Evolutionary conservation across 2,888 invertebrate species (phyloP), one percentile per base, ranked within the genome.

Genomic region (Hemithea aestivaria): DNA sequence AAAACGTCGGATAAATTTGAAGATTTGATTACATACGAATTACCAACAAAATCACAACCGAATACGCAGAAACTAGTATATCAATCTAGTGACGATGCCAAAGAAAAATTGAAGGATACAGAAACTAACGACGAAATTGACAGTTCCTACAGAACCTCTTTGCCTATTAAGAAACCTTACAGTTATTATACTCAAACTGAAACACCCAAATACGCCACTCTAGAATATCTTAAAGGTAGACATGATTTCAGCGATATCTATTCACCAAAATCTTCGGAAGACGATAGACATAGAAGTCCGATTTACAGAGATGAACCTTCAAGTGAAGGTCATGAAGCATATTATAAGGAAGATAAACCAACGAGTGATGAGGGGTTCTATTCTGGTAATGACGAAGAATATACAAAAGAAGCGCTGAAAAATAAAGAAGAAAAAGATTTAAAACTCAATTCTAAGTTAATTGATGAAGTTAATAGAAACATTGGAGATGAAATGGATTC

Each of bases 211-310:
- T 56, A 62, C 39, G 51, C 51, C 6, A 45, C 42, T 23, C 37
- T 48, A 26, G 45, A 56, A 35, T 48, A 58, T 35, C 40, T 60
- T 7, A 41, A 53, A 24, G 35, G 56, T 20, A 55, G 48, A 40
- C 37, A 62, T 23, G 45, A 64, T 26, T 59, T 45, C 27, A 59
- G 53, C 25, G 35, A 30, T 22, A 30, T 57, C 8, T 60, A 60
- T 27, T 28, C 46, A 1, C 49, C 53, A 1, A 26, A 38, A 21
- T 10, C 26, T 21, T 4, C 23, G 20, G 20, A 33, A 10, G 8
- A 7, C 11, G 16, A 12, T 20, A 9, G 2, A 21, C 9, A 35
- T 10, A 2, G 5, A 16, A 5, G 16, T 16, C 16, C 2, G 16
- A 2, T 5, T 16, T 16, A 16, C 5, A 10, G 3, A 3, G 24